Evolutionary conservation across 2,113 vertebrate genomes (phyloP).

Genomic region (Calcarius ornatus): DNA sequence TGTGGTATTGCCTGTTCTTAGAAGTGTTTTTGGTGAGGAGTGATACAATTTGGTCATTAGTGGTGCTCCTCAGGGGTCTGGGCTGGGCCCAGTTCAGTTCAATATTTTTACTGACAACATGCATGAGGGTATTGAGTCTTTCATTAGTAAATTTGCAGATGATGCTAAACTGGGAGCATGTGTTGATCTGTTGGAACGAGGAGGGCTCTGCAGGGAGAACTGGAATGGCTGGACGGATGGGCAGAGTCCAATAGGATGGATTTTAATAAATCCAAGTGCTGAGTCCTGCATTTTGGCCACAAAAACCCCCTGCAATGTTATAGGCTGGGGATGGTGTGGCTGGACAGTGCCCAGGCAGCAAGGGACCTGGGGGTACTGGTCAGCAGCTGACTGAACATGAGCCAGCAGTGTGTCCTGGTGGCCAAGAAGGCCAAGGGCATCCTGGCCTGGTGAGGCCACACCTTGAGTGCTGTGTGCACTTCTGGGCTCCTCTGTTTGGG

Average conservation of each 20-base stretch:
- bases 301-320: accelerated
- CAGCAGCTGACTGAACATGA: accelerated
- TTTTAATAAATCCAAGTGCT: too few species aligned
- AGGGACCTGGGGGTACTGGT: not conserved
- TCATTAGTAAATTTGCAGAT: not conserved
- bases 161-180: accelerated
- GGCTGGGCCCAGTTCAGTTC: not conserved
- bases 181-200: accelerated
- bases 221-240: not conserved
- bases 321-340: accelerated
- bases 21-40: not conserved
- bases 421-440: not conserved
- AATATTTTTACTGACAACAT: not conserved
- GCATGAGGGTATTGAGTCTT: not conserved
- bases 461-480: not conserved
- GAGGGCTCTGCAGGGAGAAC: not conserved
- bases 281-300: not conserved
- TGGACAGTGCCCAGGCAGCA: not conserved
- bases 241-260: too few species aligned
- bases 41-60: not conserved
- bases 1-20: not conserved
- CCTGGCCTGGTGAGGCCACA: not conserved
- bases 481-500: not conserved
- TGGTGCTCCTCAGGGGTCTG: not conserved
- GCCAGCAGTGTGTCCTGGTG: not conserved